A percentile compares a stretch with the other conserved stretches of the same genome.
Evolutionary conservation across 2,797 vertebrate genomes (phyloP).

Genomic region (Cephalopachus bancanus): DNA sequence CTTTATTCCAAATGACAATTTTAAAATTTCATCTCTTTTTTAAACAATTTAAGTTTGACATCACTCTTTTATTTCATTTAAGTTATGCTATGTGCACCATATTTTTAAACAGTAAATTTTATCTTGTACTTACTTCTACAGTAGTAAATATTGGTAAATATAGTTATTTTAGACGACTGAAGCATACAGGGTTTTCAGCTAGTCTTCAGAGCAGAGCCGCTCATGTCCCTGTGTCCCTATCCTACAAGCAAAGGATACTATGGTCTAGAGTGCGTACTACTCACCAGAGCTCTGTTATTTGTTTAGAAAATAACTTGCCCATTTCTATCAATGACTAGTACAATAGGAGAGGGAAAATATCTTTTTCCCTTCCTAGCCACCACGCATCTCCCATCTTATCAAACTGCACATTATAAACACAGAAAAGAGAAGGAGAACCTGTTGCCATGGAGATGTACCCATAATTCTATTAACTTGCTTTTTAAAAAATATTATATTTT

Average conservation of each 20-base stretch:
- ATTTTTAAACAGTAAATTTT: not conserved
- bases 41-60: not conserved
- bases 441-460: not conserved
- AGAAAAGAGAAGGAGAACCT: not conserved
- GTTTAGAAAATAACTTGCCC: not conserved
- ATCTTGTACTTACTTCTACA: not conserved
- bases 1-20: slow-evolving; percentile 15
- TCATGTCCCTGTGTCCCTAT: not conserved
- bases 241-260: not conserved
- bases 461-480: not conserved
- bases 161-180: not conserved
- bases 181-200: not conserved
- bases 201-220: not conserved
- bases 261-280: not conserved
- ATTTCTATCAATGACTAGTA: not conserved
- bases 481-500: not conserved
- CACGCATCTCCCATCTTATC: not conserved
- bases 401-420: not conserved
- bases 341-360: not conserved
- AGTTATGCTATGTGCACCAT: not conserved
- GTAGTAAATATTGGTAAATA: not conserved
- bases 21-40: not conserved
- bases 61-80: not conserved
- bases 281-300: not conserved
- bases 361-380: not conserved